A percentile compares a stretch with the other conserved stretches of the same genome.
Conservation (phyloP, 2,113 vertebrate genomes). For the Callocephalon fimbriatum region DNA sequence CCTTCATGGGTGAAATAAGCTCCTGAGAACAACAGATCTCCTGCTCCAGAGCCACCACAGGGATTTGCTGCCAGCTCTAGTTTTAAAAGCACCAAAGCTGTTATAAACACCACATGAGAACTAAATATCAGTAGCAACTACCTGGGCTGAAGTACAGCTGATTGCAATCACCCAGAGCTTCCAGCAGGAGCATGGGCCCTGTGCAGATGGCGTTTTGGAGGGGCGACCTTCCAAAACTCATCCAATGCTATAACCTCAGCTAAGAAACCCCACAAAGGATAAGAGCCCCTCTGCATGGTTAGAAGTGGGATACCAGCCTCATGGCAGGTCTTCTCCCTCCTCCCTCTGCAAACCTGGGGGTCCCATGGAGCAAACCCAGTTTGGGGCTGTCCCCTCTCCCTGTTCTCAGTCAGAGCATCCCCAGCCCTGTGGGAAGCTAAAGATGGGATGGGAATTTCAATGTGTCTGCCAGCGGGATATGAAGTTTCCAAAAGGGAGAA, state of each 20-base stretch:
- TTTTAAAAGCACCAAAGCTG: neutral
- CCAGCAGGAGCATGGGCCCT: accelerated
- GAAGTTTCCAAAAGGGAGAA: neutral
- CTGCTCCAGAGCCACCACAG: neutral
- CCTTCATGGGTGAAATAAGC: neutral
- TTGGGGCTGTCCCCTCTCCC: neutral
- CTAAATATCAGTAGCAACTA: neutral
- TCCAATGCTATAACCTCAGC: neutral
- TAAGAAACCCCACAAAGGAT: neutral
- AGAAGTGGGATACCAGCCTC: neutral
- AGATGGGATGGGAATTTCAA: slow-evolving; percentile 47
- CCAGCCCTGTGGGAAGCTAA: neutral
- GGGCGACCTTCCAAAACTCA: neutral
- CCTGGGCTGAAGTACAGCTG: neutral
- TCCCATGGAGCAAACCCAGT: accelerated
- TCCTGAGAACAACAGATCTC: neutral
- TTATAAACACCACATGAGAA: neutral
- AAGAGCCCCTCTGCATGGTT: accelerated
- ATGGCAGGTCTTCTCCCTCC: neutral
- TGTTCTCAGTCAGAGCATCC: neutral
- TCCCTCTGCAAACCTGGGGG: neutral
- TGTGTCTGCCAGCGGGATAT: neutral
- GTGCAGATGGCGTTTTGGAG: neutral
- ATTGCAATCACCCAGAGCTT: neutral
- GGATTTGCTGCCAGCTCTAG: neutral